These are phyloP conservation scores for Hexactinellida sp. DNA, from an alignment of 37 sponge, comb jelly and placozoan genomes.

Conservation along the genomic window DNA sequence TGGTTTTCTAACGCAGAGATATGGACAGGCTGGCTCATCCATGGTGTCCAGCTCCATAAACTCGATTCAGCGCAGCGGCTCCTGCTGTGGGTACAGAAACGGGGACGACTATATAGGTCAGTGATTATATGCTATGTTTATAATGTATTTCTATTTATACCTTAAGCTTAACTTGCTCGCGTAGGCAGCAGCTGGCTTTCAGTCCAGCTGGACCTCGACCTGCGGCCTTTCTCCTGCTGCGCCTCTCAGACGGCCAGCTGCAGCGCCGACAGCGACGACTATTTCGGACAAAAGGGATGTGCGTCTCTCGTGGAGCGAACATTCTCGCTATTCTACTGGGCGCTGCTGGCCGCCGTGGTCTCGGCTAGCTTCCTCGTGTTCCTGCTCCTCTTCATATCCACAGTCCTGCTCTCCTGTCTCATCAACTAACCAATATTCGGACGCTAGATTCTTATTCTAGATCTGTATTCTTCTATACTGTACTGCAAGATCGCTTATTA, in stretches of 20 bases:
- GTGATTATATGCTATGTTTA: no score
- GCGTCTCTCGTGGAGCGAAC: not conserved
- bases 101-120: not conserved
- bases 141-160: no score
- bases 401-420: not conserved
- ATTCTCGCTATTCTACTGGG: not conserved
- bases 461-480: not conserved
- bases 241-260: not conserved
- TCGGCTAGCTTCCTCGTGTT: not conserved
- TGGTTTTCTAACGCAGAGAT: not conserved
- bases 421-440: not conserved
- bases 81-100: not conserved
- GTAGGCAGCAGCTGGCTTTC: not conserved
- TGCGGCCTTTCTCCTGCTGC: slow-evolving; percentile 5
- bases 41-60: not conserved
- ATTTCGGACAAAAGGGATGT: not conserved
- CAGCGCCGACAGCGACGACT: not conserved
- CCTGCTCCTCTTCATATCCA: not conserved
- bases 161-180: no score
- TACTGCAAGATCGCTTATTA: not conserved
- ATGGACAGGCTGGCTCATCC: not conserved
- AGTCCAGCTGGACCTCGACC: not conserved
- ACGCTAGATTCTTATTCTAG: not conserved
- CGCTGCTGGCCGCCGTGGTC: not conserved
- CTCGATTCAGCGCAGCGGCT: not conserved